Evolutionary conservation across 53 echinoderm and acorn worm species (phyloP).

Genomic region (Luidia sarsii): DNA sequence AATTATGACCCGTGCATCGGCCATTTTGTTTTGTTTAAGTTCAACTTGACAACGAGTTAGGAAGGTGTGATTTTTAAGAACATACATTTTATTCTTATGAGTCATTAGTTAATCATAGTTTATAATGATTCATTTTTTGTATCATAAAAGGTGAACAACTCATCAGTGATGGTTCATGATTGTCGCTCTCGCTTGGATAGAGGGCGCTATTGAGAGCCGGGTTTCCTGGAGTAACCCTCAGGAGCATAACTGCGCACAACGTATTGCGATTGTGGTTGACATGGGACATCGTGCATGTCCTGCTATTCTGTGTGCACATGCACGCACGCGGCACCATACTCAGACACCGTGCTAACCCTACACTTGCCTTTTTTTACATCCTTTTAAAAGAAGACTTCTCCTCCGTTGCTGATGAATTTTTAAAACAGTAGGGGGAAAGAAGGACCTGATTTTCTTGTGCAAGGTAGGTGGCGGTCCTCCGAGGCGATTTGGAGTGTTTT

Average conservation of each 20-base stretch:
- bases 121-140: no score
- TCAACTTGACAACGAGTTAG: no score
- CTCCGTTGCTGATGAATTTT: constrained; percentile 59
- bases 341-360: neutral
- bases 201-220: constrained; percentile 50
- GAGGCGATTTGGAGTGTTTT: constrained; percentile 1
- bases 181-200: no score
- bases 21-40: no score
- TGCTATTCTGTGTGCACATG: constrained; percentile 40
- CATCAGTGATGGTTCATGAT: no score
- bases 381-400: constrained; percentile 42
- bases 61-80: no score
- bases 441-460: constrained; percentile 62
- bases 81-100: no score
- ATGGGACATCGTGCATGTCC: constrained; percentile 60
- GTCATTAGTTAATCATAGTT: no score
- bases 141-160: no score
- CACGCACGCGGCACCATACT: constrained; percentile 29
- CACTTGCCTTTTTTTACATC: constrained; percentile 54
- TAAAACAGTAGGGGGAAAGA: constrained; percentile 57
- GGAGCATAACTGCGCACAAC: constrained; percentile 58
- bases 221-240: constrained; percentile 32
- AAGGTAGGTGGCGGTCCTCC: constrained; percentile 42
- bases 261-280: constrained; percentile 16
- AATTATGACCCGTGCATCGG: no score